phyloP scores from a whole-genome alignment of 2,888 invertebrate species.

The Tortrix viridana region DNA sequence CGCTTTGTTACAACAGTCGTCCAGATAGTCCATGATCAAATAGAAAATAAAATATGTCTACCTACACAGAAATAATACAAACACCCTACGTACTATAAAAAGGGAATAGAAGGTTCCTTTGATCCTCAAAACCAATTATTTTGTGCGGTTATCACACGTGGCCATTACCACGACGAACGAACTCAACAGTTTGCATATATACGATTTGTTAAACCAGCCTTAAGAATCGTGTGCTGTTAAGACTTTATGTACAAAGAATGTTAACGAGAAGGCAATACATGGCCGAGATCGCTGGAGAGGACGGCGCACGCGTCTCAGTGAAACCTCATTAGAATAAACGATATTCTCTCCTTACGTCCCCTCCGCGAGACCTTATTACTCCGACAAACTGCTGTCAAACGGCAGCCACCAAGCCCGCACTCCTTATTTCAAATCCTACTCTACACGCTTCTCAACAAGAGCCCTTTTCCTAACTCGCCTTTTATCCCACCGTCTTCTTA shows the following conservation, averaged over 20 bases:
- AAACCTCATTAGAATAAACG: conserved; percentile 84
- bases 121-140: too few species aligned
- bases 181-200: too few species aligned
- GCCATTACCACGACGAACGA: too few species aligned
- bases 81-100: too few species aligned
- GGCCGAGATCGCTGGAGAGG: conserved; percentile 46
- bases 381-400: conserved; percentile 82
- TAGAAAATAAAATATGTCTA: too few species aligned
- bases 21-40: too few species aligned
- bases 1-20: too few species aligned
- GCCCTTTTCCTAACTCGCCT: conserved; percentile 48
- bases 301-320: conserved; percentile 62
- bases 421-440: conserved; percentile 51
- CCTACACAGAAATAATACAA: too few species aligned
- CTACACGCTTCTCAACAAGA: conserved; percentile 50
- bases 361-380: conserved; percentile 82
- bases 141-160: too few species aligned
- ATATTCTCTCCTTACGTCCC: conserved; percentile 83
- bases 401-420: conserved; percentile 56
- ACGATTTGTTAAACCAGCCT: not conserved
- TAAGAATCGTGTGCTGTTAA: not conserved
- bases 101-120: too few species aligned
- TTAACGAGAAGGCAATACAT: conserved; percentile 52
- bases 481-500: conserved; percentile 41
- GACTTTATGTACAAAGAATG: conserved; percentile 43